A percentile compares a stretch with the other conserved stretches of the same genome.
These are phyloP conservation scores for Drosophila sechellia DNA, from an alignment of 1,140 invertebrate genomes.

Conservation along the genomic window DNA sequence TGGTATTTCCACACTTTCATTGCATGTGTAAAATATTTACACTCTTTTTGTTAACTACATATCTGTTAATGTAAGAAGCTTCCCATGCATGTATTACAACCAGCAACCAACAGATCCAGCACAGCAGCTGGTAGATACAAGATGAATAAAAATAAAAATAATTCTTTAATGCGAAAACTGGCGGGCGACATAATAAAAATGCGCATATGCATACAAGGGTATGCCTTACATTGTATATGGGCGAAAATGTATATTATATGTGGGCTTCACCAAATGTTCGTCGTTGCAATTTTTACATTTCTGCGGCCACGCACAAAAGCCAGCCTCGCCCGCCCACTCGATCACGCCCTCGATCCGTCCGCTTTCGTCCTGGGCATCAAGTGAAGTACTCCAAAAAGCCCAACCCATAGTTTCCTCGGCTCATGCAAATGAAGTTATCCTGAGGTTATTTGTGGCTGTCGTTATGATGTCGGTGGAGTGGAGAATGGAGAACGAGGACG, in stretches of 20 bases:
- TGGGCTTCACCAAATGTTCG: slow-evolving; percentile 34
- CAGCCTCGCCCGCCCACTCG: slow-evolving; percentile 14
- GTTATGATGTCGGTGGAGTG: slow-evolving; percentile 56
- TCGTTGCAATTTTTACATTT: slow-evolving; percentile 51
- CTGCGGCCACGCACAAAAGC: slow-evolving; percentile 46
- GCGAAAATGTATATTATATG: slow-evolving; percentile 40
- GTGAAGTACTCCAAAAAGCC: not conserved
- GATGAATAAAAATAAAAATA: slow-evolving; percentile 52
- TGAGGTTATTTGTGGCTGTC: slow-evolving; percentile 81
- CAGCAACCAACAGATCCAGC: slow-evolving; percentile 40
- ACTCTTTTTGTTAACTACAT: slow-evolving; percentile 43
- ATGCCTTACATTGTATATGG: slow-evolving; percentile 24
- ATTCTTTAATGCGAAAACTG: slow-evolving; percentile 72
- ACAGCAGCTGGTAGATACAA: slow-evolving; percentile 24
- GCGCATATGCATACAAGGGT: slow-evolving; percentile 17
- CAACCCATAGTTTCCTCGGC: slow-evolving; percentile 20
- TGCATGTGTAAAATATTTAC: slow-evolving; percentile 11
- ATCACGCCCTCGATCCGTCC: slow-evolving; percentile 9
- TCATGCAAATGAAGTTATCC: slow-evolving; percentile 82
- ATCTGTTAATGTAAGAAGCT: slow-evolving; percentile 72
- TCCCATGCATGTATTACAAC: slow-evolving; percentile 57
- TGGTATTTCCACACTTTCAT: not conserved
- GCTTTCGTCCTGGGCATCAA: slow-evolving; percentile 14
- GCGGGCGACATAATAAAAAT: slow-evolving; percentile 53
- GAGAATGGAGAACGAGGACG: not conserved